Conservation (phyloP, 2,888 invertebrate genomes). For the Leptinotarsa juncta region DNA sequence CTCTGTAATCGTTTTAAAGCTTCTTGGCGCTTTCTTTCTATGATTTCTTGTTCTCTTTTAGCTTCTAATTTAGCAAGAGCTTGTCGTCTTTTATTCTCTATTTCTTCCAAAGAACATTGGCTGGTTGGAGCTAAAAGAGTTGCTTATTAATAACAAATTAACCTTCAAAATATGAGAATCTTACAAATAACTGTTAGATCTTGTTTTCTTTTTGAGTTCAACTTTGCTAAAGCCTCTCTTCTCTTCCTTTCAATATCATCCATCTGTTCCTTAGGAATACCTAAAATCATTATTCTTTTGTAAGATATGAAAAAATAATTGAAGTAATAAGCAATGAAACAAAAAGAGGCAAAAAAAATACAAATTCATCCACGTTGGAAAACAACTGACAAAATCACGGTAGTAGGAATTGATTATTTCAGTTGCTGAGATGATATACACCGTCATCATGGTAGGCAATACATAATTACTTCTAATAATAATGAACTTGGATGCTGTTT, state of each 20-base stretch:
- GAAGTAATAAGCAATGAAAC: too few relatives aligned
- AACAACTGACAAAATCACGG: too few relatives aligned
- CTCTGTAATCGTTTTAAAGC: slow-evolving; percentile 60
- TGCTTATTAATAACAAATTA: slow-evolving; percentile 13
- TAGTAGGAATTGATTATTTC: too few relatives aligned
- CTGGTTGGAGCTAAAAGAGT: background rate
- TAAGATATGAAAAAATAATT: too few relatives aligned
- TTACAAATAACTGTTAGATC: slow-evolving; percentile 39
- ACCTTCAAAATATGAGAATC: slow-evolving; percentile 24
- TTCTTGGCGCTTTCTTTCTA: slow-evolving; percentile 61
- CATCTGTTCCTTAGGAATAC: slow-evolving; percentile 66
- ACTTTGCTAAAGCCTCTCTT: slow-evolving; percentile 71
- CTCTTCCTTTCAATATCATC: slow-evolving; percentile 75
- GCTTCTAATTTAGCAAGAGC: slow-evolving; percentile 65
- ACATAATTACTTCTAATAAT: too few relatives aligned
- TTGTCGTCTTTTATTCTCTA: slow-evolving; percentile 65
- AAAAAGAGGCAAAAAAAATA: too few relatives aligned
- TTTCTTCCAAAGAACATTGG: slow-evolving; percentile 65
- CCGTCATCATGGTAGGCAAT: too few relatives aligned
- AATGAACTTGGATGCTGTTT: too few relatives aligned
- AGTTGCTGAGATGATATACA: too few relatives aligned
- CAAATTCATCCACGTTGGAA: too few relatives aligned
- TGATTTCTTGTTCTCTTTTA: slow-evolving; percentile 62
- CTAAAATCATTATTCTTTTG: slow-evolving; percentile 14
- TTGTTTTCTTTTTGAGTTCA: slow-evolving; percentile 67